A percentile compares a stretch with the other conserved stretches of the same genome.
Evolutionary conservation across 2,888 invertebrate species (phyloP).

Genomic region (Melanchra persicariae): DNA sequence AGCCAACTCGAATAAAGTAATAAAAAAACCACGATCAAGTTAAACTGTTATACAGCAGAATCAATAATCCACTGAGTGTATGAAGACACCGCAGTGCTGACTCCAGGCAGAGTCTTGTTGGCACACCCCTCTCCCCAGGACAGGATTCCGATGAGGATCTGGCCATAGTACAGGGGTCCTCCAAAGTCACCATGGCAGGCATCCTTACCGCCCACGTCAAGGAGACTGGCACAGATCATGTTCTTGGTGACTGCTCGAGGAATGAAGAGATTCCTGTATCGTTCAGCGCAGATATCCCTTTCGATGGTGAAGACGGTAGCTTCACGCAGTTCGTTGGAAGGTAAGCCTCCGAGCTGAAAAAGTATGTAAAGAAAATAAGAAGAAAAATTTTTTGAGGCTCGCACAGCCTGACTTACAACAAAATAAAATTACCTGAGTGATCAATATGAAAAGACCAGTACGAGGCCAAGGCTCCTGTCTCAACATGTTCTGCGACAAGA

Average conservation of each 20-base stretch:
- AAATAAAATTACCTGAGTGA: too few species aligned
- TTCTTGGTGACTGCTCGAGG: constrained; percentile 69
- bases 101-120: constrained; percentile 81
- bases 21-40: neutral
- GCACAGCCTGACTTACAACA: too few species aligned
- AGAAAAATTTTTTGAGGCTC: too few species aligned
- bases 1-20: too few species aligned
- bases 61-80: constrained; percentile 75
- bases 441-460: too few species aligned
- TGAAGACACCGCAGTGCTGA: constrained; percentile 82
- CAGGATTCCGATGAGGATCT: constrained; percentile 82
- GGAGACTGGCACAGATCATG: constrained; percentile 80
- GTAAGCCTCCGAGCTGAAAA: constrained; percentile 26
- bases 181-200: constrained; percentile 86
- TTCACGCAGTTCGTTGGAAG: constrained; percentile 32
- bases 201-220: constrained; percentile 72
- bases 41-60: constrained; percentile 49
- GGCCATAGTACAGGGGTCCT: constrained; percentile 83
- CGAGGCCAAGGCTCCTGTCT: too few species aligned
- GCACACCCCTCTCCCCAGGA: constrained; percentile 88
- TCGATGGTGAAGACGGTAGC: constrained; percentile 36
- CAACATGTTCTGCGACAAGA: too few species aligned
- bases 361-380: too few species aligned
- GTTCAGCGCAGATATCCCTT: constrained; percentile 19
- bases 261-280: constrained; percentile 31